phyloP scores from a whole-genome alignment of 2,113 vertebrate species.

The Burhinus oedicnemus region DNA sequence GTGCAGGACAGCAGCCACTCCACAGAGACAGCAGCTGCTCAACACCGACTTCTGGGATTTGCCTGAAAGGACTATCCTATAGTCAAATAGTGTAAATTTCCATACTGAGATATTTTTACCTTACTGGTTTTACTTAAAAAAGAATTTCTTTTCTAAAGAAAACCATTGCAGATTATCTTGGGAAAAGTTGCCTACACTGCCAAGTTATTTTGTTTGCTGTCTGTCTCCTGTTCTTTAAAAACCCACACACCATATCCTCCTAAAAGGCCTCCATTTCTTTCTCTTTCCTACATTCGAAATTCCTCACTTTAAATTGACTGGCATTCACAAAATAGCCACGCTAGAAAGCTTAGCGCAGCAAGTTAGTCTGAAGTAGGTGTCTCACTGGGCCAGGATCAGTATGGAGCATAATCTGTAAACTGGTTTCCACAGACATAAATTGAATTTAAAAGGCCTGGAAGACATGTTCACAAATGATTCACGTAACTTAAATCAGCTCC shows the following conservation, averaged over 20 bases:
- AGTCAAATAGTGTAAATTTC: not conserved
- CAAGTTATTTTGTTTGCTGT: slow-evolving; percentile 18
- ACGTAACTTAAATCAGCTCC: not conserved
- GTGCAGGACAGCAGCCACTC: not conserved
- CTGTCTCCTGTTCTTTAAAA: not conserved
- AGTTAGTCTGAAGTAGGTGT: not conserved
- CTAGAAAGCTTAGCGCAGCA: not conserved
- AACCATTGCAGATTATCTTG: not conserved
- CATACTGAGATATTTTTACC: not conserved
- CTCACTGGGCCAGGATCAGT: not conserved
- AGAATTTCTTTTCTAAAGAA: not conserved
- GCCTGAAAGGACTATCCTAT: not conserved
- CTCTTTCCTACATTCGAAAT: not conserved
- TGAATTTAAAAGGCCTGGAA: slow-evolving; percentile 2
- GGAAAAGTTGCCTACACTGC: not conserved
- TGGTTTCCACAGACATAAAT: not conserved
- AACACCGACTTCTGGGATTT: not conserved
- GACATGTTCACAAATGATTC: not conserved
- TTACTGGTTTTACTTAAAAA: not conserved
- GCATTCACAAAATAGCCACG: not conserved
- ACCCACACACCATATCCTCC: not conserved
- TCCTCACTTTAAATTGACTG: not conserved
- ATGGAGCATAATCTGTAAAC: not conserved
- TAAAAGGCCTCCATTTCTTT: not conserved
- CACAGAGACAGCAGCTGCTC: not conserved